phyloP scores from a whole-genome alignment of 2,113 vertebrate genomes.

The Elaphurus davidianus region DNA sequence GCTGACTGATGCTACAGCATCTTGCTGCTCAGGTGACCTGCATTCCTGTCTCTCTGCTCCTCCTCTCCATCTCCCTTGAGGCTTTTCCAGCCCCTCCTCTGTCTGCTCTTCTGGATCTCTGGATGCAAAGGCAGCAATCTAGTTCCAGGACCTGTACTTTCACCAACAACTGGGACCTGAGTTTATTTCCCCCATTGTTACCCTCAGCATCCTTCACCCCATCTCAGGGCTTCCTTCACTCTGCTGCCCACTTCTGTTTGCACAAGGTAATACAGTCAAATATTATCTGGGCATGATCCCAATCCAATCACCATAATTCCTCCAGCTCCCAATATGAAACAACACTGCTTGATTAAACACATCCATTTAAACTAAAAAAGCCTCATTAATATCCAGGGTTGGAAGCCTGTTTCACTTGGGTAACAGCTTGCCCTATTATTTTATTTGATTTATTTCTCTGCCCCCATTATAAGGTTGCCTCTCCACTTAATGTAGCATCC shows the following conservation, averaged over 20 bases:
- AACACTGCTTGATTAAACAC: constrained; percentile 65
- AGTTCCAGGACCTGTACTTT: not conserved
- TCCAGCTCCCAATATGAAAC: constrained; percentile 65
- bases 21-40: not conserved
- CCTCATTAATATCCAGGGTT: constrained; percentile 64
- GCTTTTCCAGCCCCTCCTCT: not conserved
- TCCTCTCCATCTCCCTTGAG: not conserved
- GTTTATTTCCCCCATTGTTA: not conserved
- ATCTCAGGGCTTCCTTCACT: not conserved
- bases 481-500: constrained; percentile 37
- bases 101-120: not conserved
- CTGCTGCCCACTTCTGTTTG: constrained; percentile 44
- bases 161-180: accelerated
- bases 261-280: constrained; percentile 49
- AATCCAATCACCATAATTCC: constrained; percentile 66
- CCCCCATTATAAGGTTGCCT: not conserved
- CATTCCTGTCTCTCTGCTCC: accelerated
- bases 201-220: constrained; percentile 14
- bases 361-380: constrained; percentile 64
- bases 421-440: constrained; percentile 50
- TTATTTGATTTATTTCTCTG: constrained; percentile 62
- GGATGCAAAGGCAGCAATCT: too few species aligned
- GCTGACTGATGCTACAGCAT: not conserved
- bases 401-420: constrained; percentile 63
- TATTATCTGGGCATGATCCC: constrained; percentile 63